Conservation (phyloP, 2,797 vertebrate species). For the Tachyglossus aculeatus region DNA sequence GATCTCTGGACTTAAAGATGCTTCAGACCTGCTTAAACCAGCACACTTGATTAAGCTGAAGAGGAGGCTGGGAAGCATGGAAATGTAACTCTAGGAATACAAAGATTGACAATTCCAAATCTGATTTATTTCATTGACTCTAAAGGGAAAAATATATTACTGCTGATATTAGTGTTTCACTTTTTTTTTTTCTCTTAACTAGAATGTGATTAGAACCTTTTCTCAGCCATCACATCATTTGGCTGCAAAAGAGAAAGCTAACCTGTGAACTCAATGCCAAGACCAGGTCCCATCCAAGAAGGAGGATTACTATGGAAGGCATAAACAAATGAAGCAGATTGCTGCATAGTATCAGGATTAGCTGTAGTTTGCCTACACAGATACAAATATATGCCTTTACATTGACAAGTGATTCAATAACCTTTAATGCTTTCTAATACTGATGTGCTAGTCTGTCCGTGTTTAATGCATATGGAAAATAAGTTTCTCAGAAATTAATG, state of each 20-base stretch:
- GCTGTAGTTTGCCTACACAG: background rate
- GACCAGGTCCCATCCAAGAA: background rate
- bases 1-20: too few species aligned
- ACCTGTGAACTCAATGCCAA: slow-evolving; percentile 74
- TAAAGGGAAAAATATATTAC: background rate
- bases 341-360: background rate
- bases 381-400: slow-evolving; percentile 32
- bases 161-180: background rate
- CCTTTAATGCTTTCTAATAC: slow-evolving; percentile 47
- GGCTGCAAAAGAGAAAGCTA: slow-evolving; percentile 78
- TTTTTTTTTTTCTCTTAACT: slow-evolving; percentile 23
- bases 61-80: too few species aligned
- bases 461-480: background rate
- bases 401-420: slow-evolving; percentile 23
- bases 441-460: slow-evolving; percentile 17
- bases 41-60: too few species aligned
- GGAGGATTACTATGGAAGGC: background rate
- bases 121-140: background rate
- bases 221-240: slow-evolving; percentile 66
- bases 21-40: too few species aligned
- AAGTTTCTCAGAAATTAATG: slow-evolving; percentile 12
- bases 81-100: too few species aligned
- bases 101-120: too few species aligned
- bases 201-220: slow-evolving; percentile 83
- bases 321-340: slow-evolving; percentile 5